Percentiles rank a stretch among this genome's conserved stretches.
Evolutionary conservation across 23 tunicate species (phyloP).

Genomic region (Trididemnum nubilum): DNA sequence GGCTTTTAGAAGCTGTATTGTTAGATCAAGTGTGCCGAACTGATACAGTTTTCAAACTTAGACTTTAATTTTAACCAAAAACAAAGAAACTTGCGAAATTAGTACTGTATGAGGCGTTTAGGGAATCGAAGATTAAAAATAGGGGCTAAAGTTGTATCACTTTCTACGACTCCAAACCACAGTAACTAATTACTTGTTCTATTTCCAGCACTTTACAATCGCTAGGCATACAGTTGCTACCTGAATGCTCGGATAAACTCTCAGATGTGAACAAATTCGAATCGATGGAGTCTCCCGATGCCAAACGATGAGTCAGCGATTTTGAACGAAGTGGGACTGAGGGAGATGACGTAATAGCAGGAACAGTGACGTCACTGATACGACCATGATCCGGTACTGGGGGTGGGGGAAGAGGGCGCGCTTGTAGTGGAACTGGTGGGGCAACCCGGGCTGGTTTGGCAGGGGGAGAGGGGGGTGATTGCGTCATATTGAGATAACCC

Average conservation of each 20-base stretch:
- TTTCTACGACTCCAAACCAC: too few relatives aligned
- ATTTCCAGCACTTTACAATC: too few relatives aligned
- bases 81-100: too few relatives aligned
- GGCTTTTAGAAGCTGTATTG: too few relatives aligned
- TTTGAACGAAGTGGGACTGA: constrained; percentile 18
- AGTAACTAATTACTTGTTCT: too few relatives aligned
- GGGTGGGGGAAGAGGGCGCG: constrained; percentile 60
- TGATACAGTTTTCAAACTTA: too few relatives aligned
- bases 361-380: neutral
- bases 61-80: too few relatives aligned
- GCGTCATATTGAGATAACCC: constrained; percentile 63
- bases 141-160: too few relatives aligned
- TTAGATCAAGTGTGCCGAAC: too few relatives aligned
- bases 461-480: constrained; percentile 24
- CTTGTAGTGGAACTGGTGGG: constrained; percentile 54
- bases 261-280: neutral
- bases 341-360: neutral
- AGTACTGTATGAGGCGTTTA: too few relatives aligned
- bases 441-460: constrained; percentile 44
- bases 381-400: constrained; percentile 42
- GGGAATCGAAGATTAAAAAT: too few relatives aligned
- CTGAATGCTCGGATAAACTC: neutral
- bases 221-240: too few relatives aligned
- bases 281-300: neutral
- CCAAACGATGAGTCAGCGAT: neutral